phyloP scores from a whole-genome alignment of 2,113 vertebrate species.

The Passerina amoena region DNA sequence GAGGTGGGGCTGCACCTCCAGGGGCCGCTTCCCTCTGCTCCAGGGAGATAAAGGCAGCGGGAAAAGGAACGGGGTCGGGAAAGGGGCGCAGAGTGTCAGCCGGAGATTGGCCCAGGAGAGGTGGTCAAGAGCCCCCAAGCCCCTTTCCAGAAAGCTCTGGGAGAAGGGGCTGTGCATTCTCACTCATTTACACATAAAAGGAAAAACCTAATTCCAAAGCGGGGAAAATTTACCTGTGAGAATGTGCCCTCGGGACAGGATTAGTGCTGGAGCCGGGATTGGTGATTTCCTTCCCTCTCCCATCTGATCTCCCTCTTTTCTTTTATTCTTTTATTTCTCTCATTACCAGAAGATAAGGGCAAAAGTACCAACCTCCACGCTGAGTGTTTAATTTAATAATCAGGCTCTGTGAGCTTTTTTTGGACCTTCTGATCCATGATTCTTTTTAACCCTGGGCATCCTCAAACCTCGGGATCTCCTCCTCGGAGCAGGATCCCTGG shows the following conservation, averaged over 20 bases:
- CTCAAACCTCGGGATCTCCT: neutral
- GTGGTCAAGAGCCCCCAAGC: too few species aligned
- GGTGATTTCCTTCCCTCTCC: neutral
- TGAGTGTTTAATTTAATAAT: neutral
- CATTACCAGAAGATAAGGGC: neutral
- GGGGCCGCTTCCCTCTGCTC: neutral
- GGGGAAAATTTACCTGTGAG: neutral
- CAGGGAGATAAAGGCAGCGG: fast-evolving
- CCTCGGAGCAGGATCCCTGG: neutral
- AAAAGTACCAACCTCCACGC: neutral
- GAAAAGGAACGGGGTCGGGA: neutral
- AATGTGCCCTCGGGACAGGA: neutral
- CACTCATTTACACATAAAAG: neutral
- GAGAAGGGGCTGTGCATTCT: neutral
- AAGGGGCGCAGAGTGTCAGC: neutral
- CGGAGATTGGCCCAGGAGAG: neutral
- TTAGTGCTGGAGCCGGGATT: neutral
- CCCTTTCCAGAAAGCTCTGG: neutral
- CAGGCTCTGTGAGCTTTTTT: neutral
- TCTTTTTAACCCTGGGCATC: neutral
- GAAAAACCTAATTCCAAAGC: neutral
- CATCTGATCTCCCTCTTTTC: neutral
- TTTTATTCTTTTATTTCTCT: neutral
- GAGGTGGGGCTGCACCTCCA: neutral
- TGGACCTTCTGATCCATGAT: neutral